Evolutionary conservation across 2,888 invertebrate species (phyloP), one percentile per base, ranked within the genome.

Genomic region (Cerastis rubricosa): DNA sequence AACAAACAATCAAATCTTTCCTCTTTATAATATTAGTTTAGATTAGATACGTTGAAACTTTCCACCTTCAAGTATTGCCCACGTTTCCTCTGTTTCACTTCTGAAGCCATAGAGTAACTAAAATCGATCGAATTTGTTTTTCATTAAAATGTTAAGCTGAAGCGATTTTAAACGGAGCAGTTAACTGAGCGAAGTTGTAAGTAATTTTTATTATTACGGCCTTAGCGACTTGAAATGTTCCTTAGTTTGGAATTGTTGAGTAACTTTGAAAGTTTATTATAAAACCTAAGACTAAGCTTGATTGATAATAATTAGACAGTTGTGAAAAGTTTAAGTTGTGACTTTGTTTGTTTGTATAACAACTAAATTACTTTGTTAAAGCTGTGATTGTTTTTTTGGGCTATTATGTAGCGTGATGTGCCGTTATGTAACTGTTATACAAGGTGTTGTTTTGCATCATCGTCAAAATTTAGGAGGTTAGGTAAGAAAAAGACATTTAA

Each of bases 251-350:
- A 2, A 57, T 47, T 71, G 71, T 40, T 47, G 12, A 9, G n/a
- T 17, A 76, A 57, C 22, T 71, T 76, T 29, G 14, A 14, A 75
- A 83, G 64, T 78, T 63, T 85, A 85, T 78, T 74, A 67, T 63
- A 69, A 74, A 54, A 8, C 51, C 4, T 35, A 54, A 45, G 61
- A 43, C 29, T 69, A 78, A 73, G 71, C 71, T 22, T 57, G 69
- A 84, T 79, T 79, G 71, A 86, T 69, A 76, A 69, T 76, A 76
- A 83, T 86, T 75, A 70, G 69, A 67, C 17, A 54, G 61, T 65
- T 71, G 61, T 12, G 76, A n/a, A 29, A 71, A 80, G 47, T 49
- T 71, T 0, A n/a, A 29, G 4, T 69, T 25, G 6, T 8, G 5
- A n/a, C 40, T 72, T 57, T n/a, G 72, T 25, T 43, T 40, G 57